Evolutionary conservation across 2,888 invertebrate species (phyloP), one percentile per base, ranked within the genome.

Genomic region (Dynastes grantii): DNA sequence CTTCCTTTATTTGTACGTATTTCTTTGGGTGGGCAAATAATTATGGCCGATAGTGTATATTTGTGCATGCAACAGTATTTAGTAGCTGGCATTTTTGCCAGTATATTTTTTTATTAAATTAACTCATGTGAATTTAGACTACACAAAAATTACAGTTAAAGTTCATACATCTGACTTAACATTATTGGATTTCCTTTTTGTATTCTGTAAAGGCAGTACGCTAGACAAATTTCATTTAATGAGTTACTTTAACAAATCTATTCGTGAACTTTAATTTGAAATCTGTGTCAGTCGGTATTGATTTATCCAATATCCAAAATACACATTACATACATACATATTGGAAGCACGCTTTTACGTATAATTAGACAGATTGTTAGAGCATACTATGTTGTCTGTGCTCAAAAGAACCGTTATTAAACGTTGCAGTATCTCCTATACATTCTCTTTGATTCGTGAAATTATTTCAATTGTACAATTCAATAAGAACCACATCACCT

Each of bases 381-480:
- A 37, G n/a, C 16, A 27, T 68, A 51, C 22, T 49, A 22, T 16
- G 67, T 68, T 27, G 51, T 51, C 27, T 51, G 51, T 29, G 27
- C 22, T 1, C 51, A 27, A 32, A 32, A 13, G 51, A 68, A 68
- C 68, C 68, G 68, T 68, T 68, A 68, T 29, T 68, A 29, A 68
- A 49, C 13, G 37, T 61, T 4, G 32, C 5, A 37, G 5, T 45
- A 40, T 6, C 9, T 9, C 6, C 9, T 5, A 6, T 37, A 45
- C 45, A 45, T 45, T 45, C 11, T 11, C 8, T 8, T 45, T 2
- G 45, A 11, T 45, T 45, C 0, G 45, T 45, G 45, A 45, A 45
- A 45, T 45, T 45, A 11, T 45, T 45, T 8, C 45, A 11, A 45
- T 45, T 1, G 45, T 55, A 55, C 16, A 55, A 55, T n/a, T 22